Base-by-base conservation (phyloP, 2,888 invertebrate species). In the Rhorus exstirpatorius region DNA sequence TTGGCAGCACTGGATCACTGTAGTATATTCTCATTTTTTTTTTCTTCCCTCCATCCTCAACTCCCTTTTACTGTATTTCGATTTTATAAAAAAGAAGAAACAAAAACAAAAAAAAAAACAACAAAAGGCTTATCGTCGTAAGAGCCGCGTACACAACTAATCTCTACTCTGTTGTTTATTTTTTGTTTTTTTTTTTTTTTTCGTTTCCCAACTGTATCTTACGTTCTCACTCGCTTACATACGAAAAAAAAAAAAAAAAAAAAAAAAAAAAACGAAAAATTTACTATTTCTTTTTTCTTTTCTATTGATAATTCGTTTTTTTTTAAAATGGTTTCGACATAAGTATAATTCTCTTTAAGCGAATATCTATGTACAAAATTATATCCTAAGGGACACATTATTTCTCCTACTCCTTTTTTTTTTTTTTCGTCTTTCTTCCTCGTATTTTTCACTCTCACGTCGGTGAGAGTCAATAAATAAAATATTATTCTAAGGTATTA, bases 1-100 rank as follows among this genome's bases (percentile, higher is more conserved):
- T 92, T 92, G 92, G 92, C 92, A 93, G 92, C 91, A 89, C 90
- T 90, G 89, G 89, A 90, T 92, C 88, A 89, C 87, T 88, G 86
- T 88, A 81, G 85, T 84, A 85, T 79, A 82, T 75, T 65, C 58
- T 76, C 70, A 79, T 85, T 80, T 83, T 77, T 55, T 80, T 71
- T 83, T 41, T 35, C 63, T 75, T 35, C n/a, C n/a, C n/a, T n/a
- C n/a, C n/a, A n/a, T n/a, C n/a, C n/a, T n/a, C n/a, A n/a, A n/a
- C n/a, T n/a, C n/a, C n/a, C n/a, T 21, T 46, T 81, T 74, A 75
- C 68, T 55, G 51, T 58, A 74, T 55, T 76, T 74, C 72, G 70
- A 67, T 84, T 78, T 63, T 55, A 81, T 81, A 49, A 17, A 24
- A 3, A 78, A 86, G 86, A 84, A 10, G 17, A 35, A 38, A 44